Percentiles rank a stretch among this genome's conserved stretches.
These are phyloP conservation scores for Drosophila neocordata DNA, from an alignment of 1,140 invertebrate species.

Conservation along the genomic window DNA sequence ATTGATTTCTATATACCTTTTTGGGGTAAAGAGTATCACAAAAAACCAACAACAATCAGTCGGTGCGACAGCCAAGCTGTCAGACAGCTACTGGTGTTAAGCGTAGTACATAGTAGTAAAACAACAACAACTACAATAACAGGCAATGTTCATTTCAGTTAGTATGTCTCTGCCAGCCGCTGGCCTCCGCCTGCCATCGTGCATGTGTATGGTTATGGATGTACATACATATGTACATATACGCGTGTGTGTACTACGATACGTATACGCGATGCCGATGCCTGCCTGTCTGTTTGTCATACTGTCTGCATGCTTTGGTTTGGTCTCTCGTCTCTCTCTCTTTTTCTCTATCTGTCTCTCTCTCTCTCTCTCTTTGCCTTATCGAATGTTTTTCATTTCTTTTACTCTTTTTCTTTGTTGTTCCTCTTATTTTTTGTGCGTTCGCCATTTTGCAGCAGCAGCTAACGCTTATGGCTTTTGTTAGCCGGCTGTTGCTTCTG, in stretches of 20 bases:
- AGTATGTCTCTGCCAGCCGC: background rate
- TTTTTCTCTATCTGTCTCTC: background rate
- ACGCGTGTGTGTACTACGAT: slow-evolving; percentile 47
- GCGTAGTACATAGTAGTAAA: slow-evolving; percentile 63
- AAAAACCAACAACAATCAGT: slow-evolving; percentile 45
- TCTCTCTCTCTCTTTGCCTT: slow-evolving; percentile 27
- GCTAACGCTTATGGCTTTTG: slow-evolving; percentile 24
- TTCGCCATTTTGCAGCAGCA: slow-evolving; percentile 14
- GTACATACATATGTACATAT: background rate
- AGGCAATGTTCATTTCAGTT: slow-evolving; percentile 7
- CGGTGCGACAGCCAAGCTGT: slow-evolving; percentile 69
- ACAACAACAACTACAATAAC: slow-evolving; percentile 33
- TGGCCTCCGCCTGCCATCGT: background rate
- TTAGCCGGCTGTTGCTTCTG: slow-evolving; percentile 6
- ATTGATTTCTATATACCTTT: background rate
- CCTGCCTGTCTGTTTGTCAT: slow-evolving; percentile 27
- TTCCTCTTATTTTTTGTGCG: slow-evolving; percentile 1
- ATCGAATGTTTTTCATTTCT: slow-evolving; percentile 44
- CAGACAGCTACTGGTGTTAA: slow-evolving; percentile 79
- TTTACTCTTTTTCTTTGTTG: slow-evolving; percentile 22
- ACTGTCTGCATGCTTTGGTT: slow-evolving; percentile 16
- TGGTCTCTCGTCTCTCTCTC: slow-evolving; percentile 1
- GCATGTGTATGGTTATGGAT: background rate
- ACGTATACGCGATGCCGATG: slow-evolving; percentile 65
- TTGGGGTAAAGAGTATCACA: background rate